Evolutionary conservation across 2,888 invertebrate species (phyloP).

Genomic region (Leptinotarsa tumamoca): DNA sequence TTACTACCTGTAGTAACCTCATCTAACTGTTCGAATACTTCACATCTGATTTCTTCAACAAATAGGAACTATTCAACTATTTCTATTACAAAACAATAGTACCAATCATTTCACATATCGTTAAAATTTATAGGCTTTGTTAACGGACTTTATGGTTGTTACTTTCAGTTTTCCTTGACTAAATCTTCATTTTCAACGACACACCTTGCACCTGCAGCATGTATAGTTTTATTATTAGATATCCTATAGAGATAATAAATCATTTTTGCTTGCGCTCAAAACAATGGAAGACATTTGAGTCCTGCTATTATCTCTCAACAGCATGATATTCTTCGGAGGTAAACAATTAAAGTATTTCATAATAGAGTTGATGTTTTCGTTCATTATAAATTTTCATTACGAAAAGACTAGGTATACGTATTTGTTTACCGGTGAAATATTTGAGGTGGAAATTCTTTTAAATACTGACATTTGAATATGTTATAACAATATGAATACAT

Average conservation of each 20-base stretch:
- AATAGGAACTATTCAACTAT: not conserved
- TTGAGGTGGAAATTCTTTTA: not conserved
- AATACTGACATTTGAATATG: too few relatives aligned
- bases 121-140: constrained; percentile 1
- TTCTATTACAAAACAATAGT: constrained; percentile 4
- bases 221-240: constrained; percentile 17
- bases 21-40: too few relatives aligned
- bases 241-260: constrained; percentile 6
- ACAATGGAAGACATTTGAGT: constrained; percentile 10
- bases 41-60: too few relatives aligned
- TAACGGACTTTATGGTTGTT: constrained; percentile 1
- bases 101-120: constrained; percentile 1
- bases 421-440: not conserved
- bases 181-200: constrained; percentile 16
- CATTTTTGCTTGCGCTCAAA: constrained; percentile 8
- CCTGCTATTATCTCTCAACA: not conserved
- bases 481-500: too few relatives aligned
- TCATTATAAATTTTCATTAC: not conserved
- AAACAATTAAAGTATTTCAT: not conserved
- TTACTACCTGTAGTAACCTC: too few relatives aligned
- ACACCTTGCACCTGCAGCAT: constrained; percentile 16
- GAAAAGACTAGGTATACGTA: not conserved
- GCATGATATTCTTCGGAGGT: not conserved
- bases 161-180: constrained; percentile 20
- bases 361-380: too few relatives aligned